Conservation (phyloP, 2,113 vertebrate species). For the Hippoglossus stenolepis region DNA sequence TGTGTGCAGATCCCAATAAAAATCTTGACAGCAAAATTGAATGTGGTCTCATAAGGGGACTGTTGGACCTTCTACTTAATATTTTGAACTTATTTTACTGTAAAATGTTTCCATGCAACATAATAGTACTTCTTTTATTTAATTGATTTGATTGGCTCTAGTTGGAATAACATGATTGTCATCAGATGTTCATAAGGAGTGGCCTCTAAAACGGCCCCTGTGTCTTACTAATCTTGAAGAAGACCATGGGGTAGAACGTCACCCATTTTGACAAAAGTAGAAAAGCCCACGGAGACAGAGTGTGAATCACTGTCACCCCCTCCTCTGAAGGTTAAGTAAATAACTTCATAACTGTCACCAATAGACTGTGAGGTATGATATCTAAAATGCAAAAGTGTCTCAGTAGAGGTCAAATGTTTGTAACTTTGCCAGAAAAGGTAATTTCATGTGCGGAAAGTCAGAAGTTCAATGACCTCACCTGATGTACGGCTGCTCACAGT, state of each 20-base stretch:
- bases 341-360: neutral
- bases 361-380: too few species aligned
- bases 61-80: too few species aligned
- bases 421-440: neutral
- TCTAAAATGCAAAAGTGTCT: too few species aligned
- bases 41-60: too few species aligned
- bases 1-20: too few species aligned
- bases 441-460: neutral
- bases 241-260: neutral
- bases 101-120: neutral
- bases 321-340: neutral
- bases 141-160: neutral
- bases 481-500: constrained; percentile 88
- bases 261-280: neutral
- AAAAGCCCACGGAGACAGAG: neutral
- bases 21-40: too few species aligned
- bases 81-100: too few species aligned
- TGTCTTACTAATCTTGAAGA: neutral
- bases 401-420: neutral
- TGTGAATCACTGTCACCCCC: too few species aligned
- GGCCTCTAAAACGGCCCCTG: neutral
- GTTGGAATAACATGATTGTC: neutral
- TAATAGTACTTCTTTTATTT: neutral
- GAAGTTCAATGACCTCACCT: constrained; percentile 80
- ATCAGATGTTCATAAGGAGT: neutral